phyloP scores from a whole-genome alignment of 2,797 vertebrate genomes.

The Eulemur albifrons region DNA sequence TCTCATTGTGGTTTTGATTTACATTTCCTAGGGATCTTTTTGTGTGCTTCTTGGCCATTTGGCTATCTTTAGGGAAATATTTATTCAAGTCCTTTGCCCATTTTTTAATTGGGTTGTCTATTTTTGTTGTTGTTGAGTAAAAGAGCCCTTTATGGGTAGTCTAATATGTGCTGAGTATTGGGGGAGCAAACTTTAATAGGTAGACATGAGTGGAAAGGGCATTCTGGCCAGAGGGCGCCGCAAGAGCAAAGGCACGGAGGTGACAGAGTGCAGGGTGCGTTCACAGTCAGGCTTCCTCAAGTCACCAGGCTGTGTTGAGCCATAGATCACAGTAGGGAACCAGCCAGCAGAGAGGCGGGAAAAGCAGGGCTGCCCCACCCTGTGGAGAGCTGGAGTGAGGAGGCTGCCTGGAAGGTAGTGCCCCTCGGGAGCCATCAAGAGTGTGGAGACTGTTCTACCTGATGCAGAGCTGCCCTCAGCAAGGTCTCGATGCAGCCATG shows the following conservation, averaged over 20 bases:
- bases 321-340: not conserved
- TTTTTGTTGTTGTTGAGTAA: not conserved
- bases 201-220: not conserved
- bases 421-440: not conserved
- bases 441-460: too few species aligned
- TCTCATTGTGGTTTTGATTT: not conserved
- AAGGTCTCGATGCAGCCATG: accelerated
- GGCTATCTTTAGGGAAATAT: not conserved
- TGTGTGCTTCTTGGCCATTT: not conserved
- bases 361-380: not conserved
- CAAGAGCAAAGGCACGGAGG: not conserved
- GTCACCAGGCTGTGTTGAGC: not conserved
- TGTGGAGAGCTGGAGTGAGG: not conserved
- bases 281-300: not conserved
- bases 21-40: not conserved
- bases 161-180: not conserved
- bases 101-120: not conserved
- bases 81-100: not conserved
- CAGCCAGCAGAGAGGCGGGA: not conserved
- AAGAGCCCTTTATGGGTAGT: not conserved
- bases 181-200: not conserved
- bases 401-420: not conserved
- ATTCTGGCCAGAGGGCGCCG: not conserved
- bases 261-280: too few species aligned
- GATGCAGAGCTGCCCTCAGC: not conserved